Percentiles rank a stretch among this genome's conserved stretches.
phyloP scores from a whole-genome alignment of 2,113 vertebrate genomes.

The Apaloderma vittatum region DNA sequence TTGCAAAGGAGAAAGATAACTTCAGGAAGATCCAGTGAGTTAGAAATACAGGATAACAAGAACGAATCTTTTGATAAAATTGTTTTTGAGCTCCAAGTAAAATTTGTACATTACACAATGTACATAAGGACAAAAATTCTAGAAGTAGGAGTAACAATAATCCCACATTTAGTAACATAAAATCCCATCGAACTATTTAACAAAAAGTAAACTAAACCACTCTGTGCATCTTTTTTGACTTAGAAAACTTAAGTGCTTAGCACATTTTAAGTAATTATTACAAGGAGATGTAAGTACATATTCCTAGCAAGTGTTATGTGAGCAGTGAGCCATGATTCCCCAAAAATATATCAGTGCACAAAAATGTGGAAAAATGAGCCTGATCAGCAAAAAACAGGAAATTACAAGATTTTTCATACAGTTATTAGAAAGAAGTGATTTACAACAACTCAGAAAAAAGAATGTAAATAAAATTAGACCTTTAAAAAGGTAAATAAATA shows the following conservation, averaged over 20 bases:
- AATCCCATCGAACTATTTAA: background rate
- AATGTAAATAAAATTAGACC: background rate
- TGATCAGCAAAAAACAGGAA: background rate
- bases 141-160: background rate
- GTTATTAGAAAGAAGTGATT: background rate
- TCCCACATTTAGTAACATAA: background rate
- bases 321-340: background rate
- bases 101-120: background rate
- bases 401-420: background rate
- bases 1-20: slow-evolving; percentile 1
- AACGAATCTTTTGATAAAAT: background rate
- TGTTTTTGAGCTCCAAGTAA: background rate
- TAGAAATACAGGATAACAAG: background rate
- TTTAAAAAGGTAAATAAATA: background rate
- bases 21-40: background rate
- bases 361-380: background rate
- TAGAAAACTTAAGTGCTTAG: background rate
- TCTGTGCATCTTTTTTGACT: background rate
- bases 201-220: slow-evolving; percentile 9
- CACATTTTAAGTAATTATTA: background rate
- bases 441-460: background rate
- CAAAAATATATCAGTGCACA: background rate
- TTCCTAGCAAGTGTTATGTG: background rate
- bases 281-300: background rate
- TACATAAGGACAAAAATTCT: background rate